Percentiles rank a stretch among this genome's conserved stretches.
Evolutionary conservation across 2,888 invertebrate species (phyloP).

Genomic region (Fragum sueziense): DNA sequence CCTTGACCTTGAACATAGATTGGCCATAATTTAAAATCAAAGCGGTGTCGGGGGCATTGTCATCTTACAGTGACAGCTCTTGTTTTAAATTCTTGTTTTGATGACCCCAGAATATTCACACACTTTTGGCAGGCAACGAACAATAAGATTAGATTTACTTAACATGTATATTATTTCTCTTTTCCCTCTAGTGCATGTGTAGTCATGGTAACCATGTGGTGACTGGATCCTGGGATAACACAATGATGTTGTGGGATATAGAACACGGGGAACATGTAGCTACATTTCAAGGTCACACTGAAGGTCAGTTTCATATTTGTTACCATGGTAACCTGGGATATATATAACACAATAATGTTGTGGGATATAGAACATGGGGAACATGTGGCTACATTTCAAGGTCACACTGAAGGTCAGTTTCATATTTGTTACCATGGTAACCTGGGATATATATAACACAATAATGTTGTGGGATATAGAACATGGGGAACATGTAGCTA

Average conservation of each 20-base stretch:
- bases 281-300: conserved; percentile 73
- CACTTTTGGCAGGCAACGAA: no score
- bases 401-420: conserved; percentile 77
- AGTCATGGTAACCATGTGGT: conserved; percentile 67
- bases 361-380: conserved; percentile 74
- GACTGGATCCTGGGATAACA: conserved; percentile 78
- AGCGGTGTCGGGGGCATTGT: no score
- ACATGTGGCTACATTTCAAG: conserved; percentile 63
- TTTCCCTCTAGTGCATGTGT: conserved; percentile 77
- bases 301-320: conserved; percentile 65
- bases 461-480: no score
- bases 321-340: conserved; percentile 69
- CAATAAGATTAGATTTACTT: no score
- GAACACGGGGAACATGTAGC: conserved; percentile 64
- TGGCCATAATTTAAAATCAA: no score
- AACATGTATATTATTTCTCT: no score
- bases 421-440: no score
- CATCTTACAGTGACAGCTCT: no score
- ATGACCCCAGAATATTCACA: no score
- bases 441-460: no score
- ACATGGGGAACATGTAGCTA: conserved; percentile 66
- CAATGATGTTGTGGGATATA: conserved; percentile 76
- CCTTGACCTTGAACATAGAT: no score
- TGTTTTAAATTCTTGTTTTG: no score
- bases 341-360: conserved; percentile 67